Evolutionary conservation across 2,113 vertebrate species (phyloP).

Genomic region (Zosterops lateralis): DNA sequence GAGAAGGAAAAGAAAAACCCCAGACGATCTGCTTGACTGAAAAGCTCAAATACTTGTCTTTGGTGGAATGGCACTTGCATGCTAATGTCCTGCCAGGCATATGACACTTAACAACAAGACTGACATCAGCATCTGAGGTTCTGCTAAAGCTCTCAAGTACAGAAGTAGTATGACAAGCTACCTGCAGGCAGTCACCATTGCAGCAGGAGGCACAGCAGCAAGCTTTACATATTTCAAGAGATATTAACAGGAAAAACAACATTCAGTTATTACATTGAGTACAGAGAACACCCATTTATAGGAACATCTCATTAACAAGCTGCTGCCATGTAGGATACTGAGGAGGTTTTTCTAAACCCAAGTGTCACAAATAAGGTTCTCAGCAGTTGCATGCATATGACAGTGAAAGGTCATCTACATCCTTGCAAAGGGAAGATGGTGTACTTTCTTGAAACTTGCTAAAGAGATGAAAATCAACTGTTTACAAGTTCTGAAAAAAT

Average conservation of each 20-base stretch:
- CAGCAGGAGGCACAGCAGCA: not conserved
- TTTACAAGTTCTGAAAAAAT: not conserved
- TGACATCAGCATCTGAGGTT: not conserved
- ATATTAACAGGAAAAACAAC: not conserved
- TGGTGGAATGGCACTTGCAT: fast-evolving
- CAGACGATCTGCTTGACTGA: not conserved
- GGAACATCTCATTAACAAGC: not conserved
- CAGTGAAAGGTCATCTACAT: not conserved
- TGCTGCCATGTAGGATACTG: not conserved
- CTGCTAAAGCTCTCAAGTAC: not conserved
- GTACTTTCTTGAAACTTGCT: not conserved
- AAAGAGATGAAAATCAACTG: not conserved
- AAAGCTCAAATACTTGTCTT: not conserved
- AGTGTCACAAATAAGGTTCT: not conserved
- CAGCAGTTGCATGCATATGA: not conserved
- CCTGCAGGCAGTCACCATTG: not conserved
- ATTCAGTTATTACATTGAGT: not conserved
- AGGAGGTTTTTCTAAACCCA: not conserved
- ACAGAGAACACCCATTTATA: not conserved
- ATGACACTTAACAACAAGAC: fast-evolving
- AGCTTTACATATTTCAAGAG: not conserved
- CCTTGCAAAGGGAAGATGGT: not conserved
- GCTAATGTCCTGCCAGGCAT: not conserved
- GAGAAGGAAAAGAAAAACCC: not conserved
- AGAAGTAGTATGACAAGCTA: not conserved